Conservation (phyloP, 2,888 invertebrate species). For the Galeopsomyia nigrocyanea region DNA sequence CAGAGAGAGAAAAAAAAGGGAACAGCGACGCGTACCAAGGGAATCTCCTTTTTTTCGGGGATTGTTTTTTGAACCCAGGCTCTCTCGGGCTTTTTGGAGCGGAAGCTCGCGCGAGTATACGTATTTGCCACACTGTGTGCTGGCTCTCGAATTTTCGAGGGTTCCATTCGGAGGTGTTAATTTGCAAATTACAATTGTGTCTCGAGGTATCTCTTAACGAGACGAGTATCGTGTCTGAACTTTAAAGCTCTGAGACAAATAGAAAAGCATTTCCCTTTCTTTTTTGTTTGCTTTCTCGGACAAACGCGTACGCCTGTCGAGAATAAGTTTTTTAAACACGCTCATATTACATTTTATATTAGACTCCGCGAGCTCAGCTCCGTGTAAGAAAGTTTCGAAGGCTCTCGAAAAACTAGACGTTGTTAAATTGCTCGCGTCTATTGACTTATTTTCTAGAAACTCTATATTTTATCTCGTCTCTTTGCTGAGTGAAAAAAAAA, state of each 20-base stretch:
- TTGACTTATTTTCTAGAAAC: no score
- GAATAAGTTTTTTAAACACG: constrained; percentile 59
- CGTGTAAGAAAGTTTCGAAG: constrained; percentile 60
- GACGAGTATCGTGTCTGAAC: no score
- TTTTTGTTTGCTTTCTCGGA: constrained; percentile 1
- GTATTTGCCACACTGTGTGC: neutral
- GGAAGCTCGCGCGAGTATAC: neutral
- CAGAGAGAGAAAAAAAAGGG: constrained; percentile 2
- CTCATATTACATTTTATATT: constrained; percentile 58
- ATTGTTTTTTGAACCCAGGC: constrained; percentile 3
- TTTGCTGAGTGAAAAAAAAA: no score
- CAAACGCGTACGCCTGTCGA: constrained; percentile 37
- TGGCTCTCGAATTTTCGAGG: no score
- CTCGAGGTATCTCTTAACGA: no score
- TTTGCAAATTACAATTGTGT: no score
- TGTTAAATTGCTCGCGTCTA: no score
- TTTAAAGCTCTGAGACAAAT: no score
- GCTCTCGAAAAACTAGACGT: constrained; percentile 53
- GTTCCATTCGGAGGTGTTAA: no score
- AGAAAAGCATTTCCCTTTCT: neutral
- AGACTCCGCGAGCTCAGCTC: constrained; percentile 25
- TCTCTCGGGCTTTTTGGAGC: constrained; percentile 3
- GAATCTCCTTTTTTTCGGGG: constrained; percentile 2
- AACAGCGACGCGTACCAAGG: constrained; percentile 13
- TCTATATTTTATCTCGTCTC: no score